Evolutionary conservation across 35 echinoderm and acorn worm species (phyloP), one percentile per base, ranked within the genome.

Genomic region (Ptychodera flava): DNA sequence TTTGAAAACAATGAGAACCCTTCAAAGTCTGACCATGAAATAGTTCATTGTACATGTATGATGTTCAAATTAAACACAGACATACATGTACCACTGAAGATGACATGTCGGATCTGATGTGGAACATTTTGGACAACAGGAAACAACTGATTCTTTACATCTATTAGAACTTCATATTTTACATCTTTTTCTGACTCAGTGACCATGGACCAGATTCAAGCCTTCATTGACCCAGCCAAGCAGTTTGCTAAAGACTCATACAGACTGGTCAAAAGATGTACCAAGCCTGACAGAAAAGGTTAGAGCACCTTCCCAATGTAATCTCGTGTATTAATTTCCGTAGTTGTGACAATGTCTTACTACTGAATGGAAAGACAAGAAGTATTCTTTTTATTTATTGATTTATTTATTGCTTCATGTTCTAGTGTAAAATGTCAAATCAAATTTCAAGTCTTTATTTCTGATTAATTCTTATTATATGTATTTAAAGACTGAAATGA

Each of bases 261-360:
- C 0, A 94, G 96, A 80, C 88, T 99, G 33, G 88, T 99, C 35
- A 99, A 99, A 94, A 90, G 96, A 90, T 99, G 96, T 77, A 99
- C 96, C 76, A 99, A 99, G 79, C 96, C 96, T 88, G 96, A 99
- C 83, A 94, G 96, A 77, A 99, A 99, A 99, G 96, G 96, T 99
- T 29, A 88, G 75, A 16, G 35, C n/a, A 35, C 16, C n/a, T 53
- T 35, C 35, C 34, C 29, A 22, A 77, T 79, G 22, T 15, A 78
- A 77, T 14, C 6, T 1, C 16, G 35, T 33, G 16, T 27, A 28
- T 32, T 31, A 52, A 16, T 1, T 89, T 1, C 15, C 31, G 6
- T 38, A 88, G 27, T 87, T 80, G 28, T 87, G 0, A 30, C 27
- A 0, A 78, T 16, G 31, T 15, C 31, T 15, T 32, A 28, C 15